Evolutionary conservation across 2,888 invertebrate genomes (phyloP), one percentile per base, ranked within the genome.

Genomic region (Himalopsyche japonica): DNA sequence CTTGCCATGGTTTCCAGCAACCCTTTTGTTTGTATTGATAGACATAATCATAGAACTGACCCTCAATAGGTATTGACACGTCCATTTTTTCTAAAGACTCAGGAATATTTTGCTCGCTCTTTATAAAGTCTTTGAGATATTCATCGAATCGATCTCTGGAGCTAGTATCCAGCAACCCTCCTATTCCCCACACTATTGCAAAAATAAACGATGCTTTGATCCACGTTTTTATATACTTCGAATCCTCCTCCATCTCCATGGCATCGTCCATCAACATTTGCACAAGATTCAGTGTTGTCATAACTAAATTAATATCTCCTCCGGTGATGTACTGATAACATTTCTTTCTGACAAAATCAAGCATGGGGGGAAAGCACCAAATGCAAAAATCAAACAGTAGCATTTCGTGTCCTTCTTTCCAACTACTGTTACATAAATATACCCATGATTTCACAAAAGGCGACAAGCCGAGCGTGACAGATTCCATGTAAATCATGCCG

Each of bases 401-500:
- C 8, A 93, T 92, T 84, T 92, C 92, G 87, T 94, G 93, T 57
- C 94, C 94, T 32, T 92, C 93, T 64, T 92, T 91, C 95, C 96
- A 96, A 70, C 92, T 90, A 3, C 92, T 93, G 90, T 93, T 94
- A 30, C 94, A 90, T 18, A 91, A 93, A 12, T 94, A 94, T 0
- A 97, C 88, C 98, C 98, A 98, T 0, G 97, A 97, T 86, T 93
- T 93, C 34, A 96, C 93, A 88, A 97, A 95, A 0, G 97, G 95
- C 86, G 92, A 91, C 95, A 97, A 98, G 3, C 98, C 98, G 7
- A 98, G 91, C 0, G 96, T 95, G 1, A 93, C 90, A 0, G 98
- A 96, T 90, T 98, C 98, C 93, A 98, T 94, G 89, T 97, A 97
- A 87, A 97, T 96, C 96, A 97, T 97, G 78, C 97, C 97, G 90